These are phyloP conservation scores for Toxotes lorentzi DNA, from an alignment of 2,797 vertebrate species.

Conservation along the genomic window DNA sequence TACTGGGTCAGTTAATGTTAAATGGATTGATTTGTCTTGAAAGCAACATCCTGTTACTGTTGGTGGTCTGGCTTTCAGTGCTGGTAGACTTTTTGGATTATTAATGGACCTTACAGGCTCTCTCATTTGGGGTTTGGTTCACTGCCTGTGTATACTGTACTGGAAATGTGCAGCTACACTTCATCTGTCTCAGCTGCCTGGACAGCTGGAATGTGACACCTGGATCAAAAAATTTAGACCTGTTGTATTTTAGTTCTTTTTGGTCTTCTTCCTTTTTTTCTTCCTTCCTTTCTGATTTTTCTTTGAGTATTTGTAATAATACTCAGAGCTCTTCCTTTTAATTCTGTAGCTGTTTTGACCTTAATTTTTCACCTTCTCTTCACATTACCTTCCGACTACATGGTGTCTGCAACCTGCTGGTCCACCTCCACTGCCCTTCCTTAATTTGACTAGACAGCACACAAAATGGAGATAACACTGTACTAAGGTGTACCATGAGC, in stretches of 20 bases:
- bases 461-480: constrained; percentile 17
- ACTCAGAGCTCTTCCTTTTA: neutral
- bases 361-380: constrained; percentile 3
- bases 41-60: constrained; percentile 41
- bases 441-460: constrained; percentile 26
- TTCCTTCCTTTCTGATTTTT: neutral
- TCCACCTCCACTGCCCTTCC: constrained; percentile 13
- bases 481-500: constrained; percentile 27
- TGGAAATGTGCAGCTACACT: constrained; percentile 30
- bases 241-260: neutral
- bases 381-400: neutral
- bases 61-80: constrained; percentile 25
- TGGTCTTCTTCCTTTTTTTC: neutral
- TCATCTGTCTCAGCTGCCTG: constrained; percentile 37
- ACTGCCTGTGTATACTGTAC: constrained; percentile 27
- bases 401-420: constrained; percentile 8
- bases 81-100: constrained; percentile 25
- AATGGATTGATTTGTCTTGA: constrained; percentile 43
- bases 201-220: constrained; percentile 61
- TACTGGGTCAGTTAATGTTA: constrained; percentile 35
- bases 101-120: constrained; percentile 25
- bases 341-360: constrained; percentile 4
- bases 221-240: constrained; percentile 32
- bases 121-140: constrained; percentile 9
- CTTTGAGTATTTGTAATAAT: neutral